Conservation (phyloP, 2,113 vertebrate species). For the Megaceryle maxima region DNA sequence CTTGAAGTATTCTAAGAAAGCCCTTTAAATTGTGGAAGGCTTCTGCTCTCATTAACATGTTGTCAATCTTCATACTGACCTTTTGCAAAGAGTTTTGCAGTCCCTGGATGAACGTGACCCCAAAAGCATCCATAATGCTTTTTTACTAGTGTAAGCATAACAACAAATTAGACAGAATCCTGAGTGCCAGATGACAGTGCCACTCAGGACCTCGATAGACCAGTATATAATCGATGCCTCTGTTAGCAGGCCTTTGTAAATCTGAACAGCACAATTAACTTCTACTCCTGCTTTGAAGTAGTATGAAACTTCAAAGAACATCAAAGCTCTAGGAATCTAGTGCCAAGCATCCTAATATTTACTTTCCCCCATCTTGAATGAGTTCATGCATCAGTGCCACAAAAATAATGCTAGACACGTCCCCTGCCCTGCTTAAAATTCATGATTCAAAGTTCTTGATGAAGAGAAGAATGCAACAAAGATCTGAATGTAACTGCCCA, state of each 20-base stretch:
- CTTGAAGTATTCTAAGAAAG: not conserved
- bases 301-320: constrained; percentile 27
- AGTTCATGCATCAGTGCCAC: not conserved
- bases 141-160: not conserved
- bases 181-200: not conserved
- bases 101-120: not conserved
- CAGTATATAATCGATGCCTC: not conserved
- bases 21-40: not conserved
- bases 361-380: constrained; percentile 1
- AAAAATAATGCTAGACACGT: not conserved
- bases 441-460: constrained; percentile 17
- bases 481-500: not conserved
- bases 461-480: not conserved
- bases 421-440: not conserved
- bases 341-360: constrained; percentile 42
- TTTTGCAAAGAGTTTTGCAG: not conserved
- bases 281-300: constrained; percentile 16
- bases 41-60: not conserved
- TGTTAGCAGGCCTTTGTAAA: constrained; percentile 1
- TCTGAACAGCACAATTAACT: not conserved
- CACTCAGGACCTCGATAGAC: not conserved
- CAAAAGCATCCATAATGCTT: not conserved
- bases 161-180: not conserved
- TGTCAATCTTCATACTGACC: not conserved
- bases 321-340: not conserved